A percentile compares a stretch with the other conserved stretches of the same genome.
Evolutionary conservation across 2,888 invertebrate species (phyloP).

Genomic region (Cryptus viduatorius): DNA sequence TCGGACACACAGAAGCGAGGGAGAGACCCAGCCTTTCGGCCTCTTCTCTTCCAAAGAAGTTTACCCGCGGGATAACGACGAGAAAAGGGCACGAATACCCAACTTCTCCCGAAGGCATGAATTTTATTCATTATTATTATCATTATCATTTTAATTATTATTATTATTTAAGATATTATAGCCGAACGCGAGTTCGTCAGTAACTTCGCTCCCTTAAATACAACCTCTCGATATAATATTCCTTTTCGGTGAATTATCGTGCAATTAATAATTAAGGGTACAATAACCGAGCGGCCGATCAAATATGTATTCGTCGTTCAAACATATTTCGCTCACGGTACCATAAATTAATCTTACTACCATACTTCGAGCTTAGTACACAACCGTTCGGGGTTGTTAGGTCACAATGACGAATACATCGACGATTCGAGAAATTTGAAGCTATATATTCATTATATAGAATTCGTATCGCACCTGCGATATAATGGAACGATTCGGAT

Average conservation of each 20-base stretch:
- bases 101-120: neutral
- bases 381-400: neutral
- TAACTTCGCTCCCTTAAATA: neutral
- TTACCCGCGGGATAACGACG: conserved; percentile 29
- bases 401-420: neutral
- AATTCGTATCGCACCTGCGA: neutral
- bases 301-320: neutral
- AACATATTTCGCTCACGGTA: neutral
- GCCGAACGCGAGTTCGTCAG: neutral
- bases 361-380: neutral
- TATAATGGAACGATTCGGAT: neutral
- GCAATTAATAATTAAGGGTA: neutral
- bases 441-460: neutral
- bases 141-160: neutral
- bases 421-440: neutral
- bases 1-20: conserved; percentile 45
- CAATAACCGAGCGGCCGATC: neutral
- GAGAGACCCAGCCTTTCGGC: neutral
- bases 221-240: neutral
- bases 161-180: neutral
- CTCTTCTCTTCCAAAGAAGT: conserved; percentile 9
- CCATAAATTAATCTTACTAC: conserved; percentile 29
- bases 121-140: neutral
- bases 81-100: neutral
- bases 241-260: neutral